Conservation (phyloP, 1,140 invertebrate species). For the Caenorhabditis remanei region DNA sequence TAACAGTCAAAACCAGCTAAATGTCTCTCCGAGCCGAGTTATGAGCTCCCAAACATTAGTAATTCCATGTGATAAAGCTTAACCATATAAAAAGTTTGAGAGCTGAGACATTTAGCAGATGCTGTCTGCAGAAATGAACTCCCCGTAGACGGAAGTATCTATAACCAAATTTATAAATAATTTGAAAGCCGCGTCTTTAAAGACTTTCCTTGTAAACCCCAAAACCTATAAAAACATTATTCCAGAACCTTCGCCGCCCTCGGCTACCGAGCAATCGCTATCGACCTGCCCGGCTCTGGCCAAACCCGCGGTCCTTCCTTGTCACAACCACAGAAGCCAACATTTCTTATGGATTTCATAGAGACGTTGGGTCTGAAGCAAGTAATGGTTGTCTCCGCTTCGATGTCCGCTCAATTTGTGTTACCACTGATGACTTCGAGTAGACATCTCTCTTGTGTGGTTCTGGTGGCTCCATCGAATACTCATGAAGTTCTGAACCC, state of each 20-base stretch:
- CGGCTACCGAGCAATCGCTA: slow-evolving; percentile 64
- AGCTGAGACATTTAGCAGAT: too few species aligned
- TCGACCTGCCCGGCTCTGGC: slow-evolving; percentile 64
- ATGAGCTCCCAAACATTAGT: too few species aligned
- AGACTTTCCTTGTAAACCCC: too few species aligned
- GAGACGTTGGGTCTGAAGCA: slow-evolving; percentile 52
- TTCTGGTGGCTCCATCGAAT: slow-evolving; percentile 58
- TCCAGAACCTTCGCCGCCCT: slow-evolving; percentile 59
- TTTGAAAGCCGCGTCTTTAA: too few species aligned
- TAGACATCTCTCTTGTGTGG: slow-evolving; percentile 47
- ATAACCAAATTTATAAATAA: too few species aligned
- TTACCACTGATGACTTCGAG: slow-evolving; percentile 56
- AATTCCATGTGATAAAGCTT: too few species aligned
- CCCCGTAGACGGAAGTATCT: too few species aligned
- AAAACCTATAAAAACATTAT: not conserved
- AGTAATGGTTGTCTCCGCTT: slow-evolving; percentile 59
- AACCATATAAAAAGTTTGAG: too few species aligned
- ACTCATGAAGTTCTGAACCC: slow-evolving; percentile 57
- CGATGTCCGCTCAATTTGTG: slow-evolving; percentile 63
- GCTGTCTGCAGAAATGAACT: too few species aligned
- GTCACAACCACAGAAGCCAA: slow-evolving; percentile 58
- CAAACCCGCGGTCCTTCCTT: slow-evolving; percentile 56
- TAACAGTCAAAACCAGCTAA: too few species aligned
- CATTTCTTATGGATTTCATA: slow-evolving; percentile 56
- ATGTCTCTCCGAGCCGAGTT: too few species aligned